Conservation (phyloP, 2,888 invertebrate species). For the Tetranychus piercei region DNA sequence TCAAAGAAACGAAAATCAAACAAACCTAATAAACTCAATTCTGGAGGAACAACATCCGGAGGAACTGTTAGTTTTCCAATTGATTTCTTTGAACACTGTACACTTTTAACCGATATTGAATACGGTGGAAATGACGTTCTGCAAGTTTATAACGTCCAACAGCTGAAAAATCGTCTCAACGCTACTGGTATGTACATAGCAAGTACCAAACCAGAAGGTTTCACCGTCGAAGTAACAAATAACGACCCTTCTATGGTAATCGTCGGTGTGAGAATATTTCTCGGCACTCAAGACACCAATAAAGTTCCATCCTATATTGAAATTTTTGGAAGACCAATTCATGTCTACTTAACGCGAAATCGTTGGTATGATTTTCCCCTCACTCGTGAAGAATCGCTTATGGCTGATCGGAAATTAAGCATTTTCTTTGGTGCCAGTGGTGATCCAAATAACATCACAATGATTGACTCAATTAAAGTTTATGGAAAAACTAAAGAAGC, state of each 20-base stretch:
- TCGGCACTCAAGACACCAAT: constrained; percentile 63
- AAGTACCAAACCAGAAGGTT: constrained; percentile 72
- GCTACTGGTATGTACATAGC: constrained; percentile 74
- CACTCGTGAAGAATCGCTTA: constrained; percentile 75
- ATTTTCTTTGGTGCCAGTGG: constrained; percentile 33
- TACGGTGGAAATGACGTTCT: constrained; percentile 83
- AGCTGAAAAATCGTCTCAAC: constrained; percentile 73
- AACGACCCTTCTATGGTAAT: constrained; percentile 72
- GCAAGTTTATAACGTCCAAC: constrained; percentile 80
- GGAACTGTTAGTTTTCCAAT: constrained; percentile 51
- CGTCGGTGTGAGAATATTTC: constrained; percentile 62
- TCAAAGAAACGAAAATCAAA: constrained; percentile 23
- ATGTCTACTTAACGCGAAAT: constrained; percentile 48
- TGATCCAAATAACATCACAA: constrained; percentile 56
- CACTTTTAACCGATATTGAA: constrained; percentile 74
- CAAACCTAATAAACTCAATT: constrained; percentile 30
- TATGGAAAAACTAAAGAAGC: constrained; percentile 87
- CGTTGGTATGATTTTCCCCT: constrained; percentile 92
- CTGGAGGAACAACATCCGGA: constrained; percentile 39
- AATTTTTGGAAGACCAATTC: constrained; percentile 54
- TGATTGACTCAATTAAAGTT: constrained; percentile 78
- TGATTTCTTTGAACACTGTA: constrained; percentile 92
- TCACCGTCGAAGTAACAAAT: constrained; percentile 67
- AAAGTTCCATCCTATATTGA: constrained; percentile 58
- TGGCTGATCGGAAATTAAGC: constrained; percentile 64